Percentiles rank a stretch among this genome's conserved stretches.
Evolutionary conservation across 1,140 invertebrate genomes (phyloP).

Genomic region (Bombyx mandarina): DNA sequence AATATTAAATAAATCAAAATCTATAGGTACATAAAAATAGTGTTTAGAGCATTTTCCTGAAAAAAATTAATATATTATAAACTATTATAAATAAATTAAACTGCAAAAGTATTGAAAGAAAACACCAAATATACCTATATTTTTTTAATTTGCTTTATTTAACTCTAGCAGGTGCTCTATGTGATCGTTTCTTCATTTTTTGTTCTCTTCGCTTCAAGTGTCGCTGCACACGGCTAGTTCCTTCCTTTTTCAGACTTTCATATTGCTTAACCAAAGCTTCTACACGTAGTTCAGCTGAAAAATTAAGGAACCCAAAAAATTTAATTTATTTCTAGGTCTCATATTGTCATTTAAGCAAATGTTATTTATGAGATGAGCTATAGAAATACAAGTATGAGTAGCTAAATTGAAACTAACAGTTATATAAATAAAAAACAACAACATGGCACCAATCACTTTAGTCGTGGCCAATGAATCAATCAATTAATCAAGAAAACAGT

Average conservation of each 20-base stretch:
- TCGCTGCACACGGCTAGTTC: constrained; percentile 44
- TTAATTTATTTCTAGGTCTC: background rate
- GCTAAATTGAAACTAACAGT: too few relatives aligned
- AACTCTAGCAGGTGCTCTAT: constrained; percentile 34
- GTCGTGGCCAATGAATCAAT: too few relatives aligned
- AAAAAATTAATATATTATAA: too few relatives aligned
- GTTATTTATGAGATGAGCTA: background rate
- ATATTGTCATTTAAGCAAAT: background rate
- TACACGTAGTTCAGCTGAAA: constrained; percentile 49
- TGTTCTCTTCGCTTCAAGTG: constrained; percentile 56
- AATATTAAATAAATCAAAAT: too few relatives aligned
- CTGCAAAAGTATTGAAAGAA: background rate
- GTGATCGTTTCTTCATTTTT: constrained; percentile 51
- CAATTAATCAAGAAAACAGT: too few relatives aligned
- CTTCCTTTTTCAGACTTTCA: constrained; percentile 54
- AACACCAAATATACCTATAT: background rate
- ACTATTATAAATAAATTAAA: too few relatives aligned
- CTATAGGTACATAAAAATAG: too few relatives aligned
- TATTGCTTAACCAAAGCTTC: constrained; percentile 56
- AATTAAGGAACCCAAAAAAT: background rate
- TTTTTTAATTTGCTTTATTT: constrained; percentile 12
- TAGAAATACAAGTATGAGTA: background rate
- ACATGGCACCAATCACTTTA: too few relatives aligned
- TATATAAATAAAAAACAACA: too few relatives aligned
- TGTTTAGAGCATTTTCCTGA: too few relatives aligned